Conservation (phyloP, 2,888 invertebrate species). For the Hecatera dysodea region DNA sequence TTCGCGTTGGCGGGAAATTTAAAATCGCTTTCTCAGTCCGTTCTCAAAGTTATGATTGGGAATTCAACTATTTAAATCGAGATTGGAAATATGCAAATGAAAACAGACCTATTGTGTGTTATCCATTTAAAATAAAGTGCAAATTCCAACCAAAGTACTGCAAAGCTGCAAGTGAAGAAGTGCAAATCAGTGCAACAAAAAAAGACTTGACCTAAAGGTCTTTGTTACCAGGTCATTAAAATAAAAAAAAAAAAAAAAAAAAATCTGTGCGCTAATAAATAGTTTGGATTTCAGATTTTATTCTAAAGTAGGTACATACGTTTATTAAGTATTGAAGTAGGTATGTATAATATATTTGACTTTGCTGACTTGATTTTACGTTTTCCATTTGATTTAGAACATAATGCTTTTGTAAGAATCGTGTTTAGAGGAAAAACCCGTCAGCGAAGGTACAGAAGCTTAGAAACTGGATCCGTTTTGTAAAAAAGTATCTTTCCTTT, state of each 20-base stretch:
- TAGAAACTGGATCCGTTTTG: background rate
- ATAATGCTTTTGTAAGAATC: background rate
- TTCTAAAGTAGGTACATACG: background rate
- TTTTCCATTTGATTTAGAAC: background rate
- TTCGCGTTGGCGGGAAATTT: slow-evolving; percentile 74
- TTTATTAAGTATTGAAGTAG: no score
- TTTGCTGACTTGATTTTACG: background rate
- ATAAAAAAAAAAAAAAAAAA: no score
- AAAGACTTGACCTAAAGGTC: no score
- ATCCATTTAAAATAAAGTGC: no score
- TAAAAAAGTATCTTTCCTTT: no score
- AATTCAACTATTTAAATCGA: slow-evolving; percentile 78
- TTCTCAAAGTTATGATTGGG: slow-evolving; percentile 79
- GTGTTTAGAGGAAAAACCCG: background rate
- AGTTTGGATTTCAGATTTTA: slow-evolving; percentile 41
- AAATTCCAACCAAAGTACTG: no score
- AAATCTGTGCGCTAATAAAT: slow-evolving; percentile 43
- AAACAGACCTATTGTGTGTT: slow-evolving; percentile 59
- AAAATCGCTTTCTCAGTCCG: slow-evolving; percentile 71
- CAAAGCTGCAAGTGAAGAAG: no score
- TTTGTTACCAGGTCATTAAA: no score
- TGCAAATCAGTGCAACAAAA: no score
- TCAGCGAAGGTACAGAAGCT: background rate
- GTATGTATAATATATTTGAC: no score
- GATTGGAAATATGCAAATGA: slow-evolving; percentile 78